These are phyloP conservation scores for Callocephalon fimbriatum DNA, from an alignment of 2,113 vertebrate species.

Conservation along the genomic window DNA sequence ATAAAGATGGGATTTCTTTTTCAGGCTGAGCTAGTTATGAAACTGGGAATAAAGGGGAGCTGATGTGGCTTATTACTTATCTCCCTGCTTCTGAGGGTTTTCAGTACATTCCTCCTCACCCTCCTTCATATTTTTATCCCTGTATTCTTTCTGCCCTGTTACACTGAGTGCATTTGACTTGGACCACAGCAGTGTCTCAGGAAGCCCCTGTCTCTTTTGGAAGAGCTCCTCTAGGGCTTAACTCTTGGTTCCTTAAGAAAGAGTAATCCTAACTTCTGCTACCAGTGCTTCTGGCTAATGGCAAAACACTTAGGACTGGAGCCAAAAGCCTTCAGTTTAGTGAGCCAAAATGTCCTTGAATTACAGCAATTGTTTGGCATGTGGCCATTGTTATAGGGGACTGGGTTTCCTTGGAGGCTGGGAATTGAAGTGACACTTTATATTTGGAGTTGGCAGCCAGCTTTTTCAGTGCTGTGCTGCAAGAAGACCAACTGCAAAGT, in stretches of 20 bases:
- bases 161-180: background rate
- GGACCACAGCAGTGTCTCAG: background rate
- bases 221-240: background rate
- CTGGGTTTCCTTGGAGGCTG: slow-evolving; percentile 46
- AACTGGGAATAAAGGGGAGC: background rate
- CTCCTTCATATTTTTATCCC: background rate
- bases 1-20: background rate
- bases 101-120: background rate
- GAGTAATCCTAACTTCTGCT: slow-evolving; percentile 6
- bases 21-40: background rate
- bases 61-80: background rate
- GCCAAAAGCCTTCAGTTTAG: slow-evolving; percentile 33
- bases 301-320: slow-evolving; percentile 23
- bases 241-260: background rate
- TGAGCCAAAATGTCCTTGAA: slow-evolving; percentile 49
- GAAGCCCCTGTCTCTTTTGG: background rate
- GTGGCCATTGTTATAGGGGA: slow-evolving; percentile 40
- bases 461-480: background rate
- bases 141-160: background rate
- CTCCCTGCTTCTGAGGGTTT: background rate
- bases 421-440: slow-evolving; percentile 55
- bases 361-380: slow-evolving; percentile 53
- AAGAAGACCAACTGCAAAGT: background rate
- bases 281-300: slow-evolving; percentile 5
- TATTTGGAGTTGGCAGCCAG: slow-evolving; percentile 20